Evolutionary conservation across 2,113 vertebrate species (phyloP).

Genomic region (Apaloderma vittatum): DNA sequence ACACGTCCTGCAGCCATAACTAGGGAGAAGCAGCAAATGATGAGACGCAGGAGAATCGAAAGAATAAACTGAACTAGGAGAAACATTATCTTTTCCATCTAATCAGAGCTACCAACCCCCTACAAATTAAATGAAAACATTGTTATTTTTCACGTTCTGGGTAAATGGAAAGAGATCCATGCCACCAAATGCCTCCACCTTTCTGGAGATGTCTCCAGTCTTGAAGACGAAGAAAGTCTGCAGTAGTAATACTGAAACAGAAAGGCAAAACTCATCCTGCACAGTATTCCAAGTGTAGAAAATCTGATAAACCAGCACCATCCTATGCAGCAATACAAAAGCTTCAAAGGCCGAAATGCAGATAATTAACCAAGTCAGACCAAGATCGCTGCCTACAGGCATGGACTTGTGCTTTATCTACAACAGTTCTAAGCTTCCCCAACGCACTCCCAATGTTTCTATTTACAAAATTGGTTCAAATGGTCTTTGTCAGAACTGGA

Average conservation of each 20-base stretch:
- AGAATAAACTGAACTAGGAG: neutral
- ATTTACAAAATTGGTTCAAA: neutral
- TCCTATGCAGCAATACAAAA: neutral
- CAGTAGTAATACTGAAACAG: neutral
- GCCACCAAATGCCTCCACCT: neutral
- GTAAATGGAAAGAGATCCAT: neutral
- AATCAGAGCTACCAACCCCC: neutral
- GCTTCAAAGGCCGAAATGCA: neutral
- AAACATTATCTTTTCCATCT: neutral
- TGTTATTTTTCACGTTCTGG: neutral
- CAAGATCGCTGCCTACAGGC: neutral
- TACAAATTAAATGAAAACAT: neutral
- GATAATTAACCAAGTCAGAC: neutral
- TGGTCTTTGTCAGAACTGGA: neutral
- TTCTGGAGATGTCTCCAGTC: rapidly evolving
- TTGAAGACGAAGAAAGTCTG: neutral
- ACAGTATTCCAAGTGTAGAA: neutral
- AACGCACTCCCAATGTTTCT: neutral
- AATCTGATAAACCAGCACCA: neutral
- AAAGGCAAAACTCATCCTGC: neutral
- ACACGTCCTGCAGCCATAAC: neutral
- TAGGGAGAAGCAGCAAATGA: slow-evolving; percentile 15
- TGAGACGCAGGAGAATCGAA: neutral
- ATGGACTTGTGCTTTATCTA: neutral
- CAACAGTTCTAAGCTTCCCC: neutral